phyloP scores from a whole-genome alignment of 2,113 vertebrate species.

The Halichoeres trimaculatus region DNA sequence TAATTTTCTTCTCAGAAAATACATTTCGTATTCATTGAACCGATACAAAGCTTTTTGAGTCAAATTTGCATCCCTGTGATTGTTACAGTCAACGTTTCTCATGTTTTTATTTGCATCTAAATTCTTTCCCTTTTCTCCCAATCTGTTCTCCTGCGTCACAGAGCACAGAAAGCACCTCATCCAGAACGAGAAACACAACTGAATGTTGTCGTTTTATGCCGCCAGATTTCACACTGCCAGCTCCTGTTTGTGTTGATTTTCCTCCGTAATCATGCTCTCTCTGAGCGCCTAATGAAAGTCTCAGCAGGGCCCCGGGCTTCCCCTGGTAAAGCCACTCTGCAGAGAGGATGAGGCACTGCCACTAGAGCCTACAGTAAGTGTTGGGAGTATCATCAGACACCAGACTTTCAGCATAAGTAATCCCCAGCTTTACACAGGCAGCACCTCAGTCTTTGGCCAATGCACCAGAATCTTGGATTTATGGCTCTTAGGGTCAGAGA shows the following conservation, averaged over 20 bases:
- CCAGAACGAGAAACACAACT: conserved; percentile 25
- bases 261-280: conserved; percentile 60
- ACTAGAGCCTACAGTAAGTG: conserved; percentile 22
- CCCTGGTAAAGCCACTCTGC: conserved; percentile 38
- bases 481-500: conserved; percentile 10
- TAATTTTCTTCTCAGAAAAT: background rate
- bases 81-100: background rate
- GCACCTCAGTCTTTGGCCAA: conserved; percentile 23
- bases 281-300: conserved; percentile 65
- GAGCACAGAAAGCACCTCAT: conserved; percentile 16
- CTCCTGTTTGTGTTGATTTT: conserved; percentile 49
- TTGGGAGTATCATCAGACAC: conserved; percentile 31
- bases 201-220: conserved; percentile 21
- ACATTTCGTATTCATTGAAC: conserved; percentile 1
- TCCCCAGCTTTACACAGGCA: conserved; percentile 41
- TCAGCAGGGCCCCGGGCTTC: conserved; percentile 53
- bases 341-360: conserved; percentile 40
- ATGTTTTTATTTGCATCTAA: conserved; percentile 5
- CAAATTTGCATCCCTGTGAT: background rate
- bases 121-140: conserved; percentile 12
- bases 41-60: background rate
- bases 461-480: conserved; percentile 18
- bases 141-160: background rate
- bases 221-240: conserved; percentile 37
- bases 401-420: conserved; percentile 28